Evolutionary conservation across 53 echinoderm and acorn worm species (phyloP), one percentile per base, ranked within the genome.

Genomic region (Temnopleurus reevesii): DNA sequence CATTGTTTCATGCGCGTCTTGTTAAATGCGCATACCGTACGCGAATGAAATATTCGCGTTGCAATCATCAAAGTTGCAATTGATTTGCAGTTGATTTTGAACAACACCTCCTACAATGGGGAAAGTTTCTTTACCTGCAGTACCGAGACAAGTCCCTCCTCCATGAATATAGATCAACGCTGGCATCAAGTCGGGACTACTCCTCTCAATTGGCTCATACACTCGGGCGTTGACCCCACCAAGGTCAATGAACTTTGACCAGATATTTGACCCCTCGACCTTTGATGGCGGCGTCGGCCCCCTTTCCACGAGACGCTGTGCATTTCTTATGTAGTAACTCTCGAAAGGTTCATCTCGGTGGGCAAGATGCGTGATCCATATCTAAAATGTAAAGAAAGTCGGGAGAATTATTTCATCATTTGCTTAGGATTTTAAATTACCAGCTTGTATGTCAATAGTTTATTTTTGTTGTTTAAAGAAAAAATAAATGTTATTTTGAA

Each of bases 161-260:
- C 92, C 92, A 44, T 92, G 92, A 24, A 92, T 83, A 59, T 64
- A 90, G 49, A 92, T 24, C 28, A 92, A 71, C 17, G 76, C 92
- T 34, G 92, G 89, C 15, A 29, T 24, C 56, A 54, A 12, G 1
- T 19, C 47, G 17, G 65, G 59, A 30, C 54, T 36, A 9, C 41
- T 45, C 28, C 63, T 45, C 19, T 17, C 33, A 28, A 83, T 71
- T 49, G 81, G 89, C 58, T 83, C 81, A 27, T 89, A 92, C 19
- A 83, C 41, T n/a, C 89, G 76, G 53, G 51, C 92, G 45, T 65
- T 47, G 35, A 92, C 89, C 58, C 90, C 92, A 31, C 76, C 84
- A 23, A 92, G 55, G 27, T 83, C 45, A 26, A 34, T 77, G 57
- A 77, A 77, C 77, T 12, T 59, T 38, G 89, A 77, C 58, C 57